Conservation (phyloP, 2,797 vertebrate genomes). For the Thunnus albacares region DNA sequence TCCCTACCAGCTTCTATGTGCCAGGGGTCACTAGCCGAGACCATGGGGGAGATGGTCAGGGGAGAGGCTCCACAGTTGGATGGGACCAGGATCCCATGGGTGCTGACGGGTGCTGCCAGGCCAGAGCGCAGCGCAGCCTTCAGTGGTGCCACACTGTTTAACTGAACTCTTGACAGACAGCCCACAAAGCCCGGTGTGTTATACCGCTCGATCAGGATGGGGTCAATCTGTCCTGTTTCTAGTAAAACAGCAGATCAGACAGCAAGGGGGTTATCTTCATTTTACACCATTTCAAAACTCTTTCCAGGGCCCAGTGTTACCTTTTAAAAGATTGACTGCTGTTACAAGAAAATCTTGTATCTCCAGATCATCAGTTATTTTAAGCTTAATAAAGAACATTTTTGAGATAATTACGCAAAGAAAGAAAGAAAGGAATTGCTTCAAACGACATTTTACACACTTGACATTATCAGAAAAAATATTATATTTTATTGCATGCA, state of each 20-base stretch:
- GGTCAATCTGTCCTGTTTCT: constrained; percentile 97
- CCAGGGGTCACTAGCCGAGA: constrained; percentile 93
- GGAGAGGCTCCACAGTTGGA: constrained; percentile 98
- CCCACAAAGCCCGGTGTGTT: constrained; percentile 97
- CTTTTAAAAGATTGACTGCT: background rate
- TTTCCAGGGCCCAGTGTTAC: background rate
- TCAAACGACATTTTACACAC: too few species aligned
- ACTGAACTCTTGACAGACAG: constrained; percentile 94
- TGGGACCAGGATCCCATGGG: constrained; percentile 94
- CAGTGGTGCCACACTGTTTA: constrained; percentile 93
- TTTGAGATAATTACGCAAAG: background rate
- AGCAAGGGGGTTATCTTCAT: background rate
- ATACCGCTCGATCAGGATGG: constrained; percentile 93
- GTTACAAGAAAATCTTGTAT: background rate
- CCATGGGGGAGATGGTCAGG: constrained; percentile 93
- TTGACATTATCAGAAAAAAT: too few species aligned
- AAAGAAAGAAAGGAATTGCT: too few species aligned
- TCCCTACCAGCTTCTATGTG: constrained; percentile 92
- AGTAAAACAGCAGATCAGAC: background rate
- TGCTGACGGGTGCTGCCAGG: constrained; percentile 88
- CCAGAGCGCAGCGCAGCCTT: constrained; percentile 92
- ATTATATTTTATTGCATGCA: too few species aligned
- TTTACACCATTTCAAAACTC: background rate
- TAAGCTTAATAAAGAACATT: background rate
- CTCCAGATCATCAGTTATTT: background rate